Evolutionary conservation across 1,140 invertebrate genomes (phyloP).

Genomic region (Polypedilum vanderplanki): DNA sequence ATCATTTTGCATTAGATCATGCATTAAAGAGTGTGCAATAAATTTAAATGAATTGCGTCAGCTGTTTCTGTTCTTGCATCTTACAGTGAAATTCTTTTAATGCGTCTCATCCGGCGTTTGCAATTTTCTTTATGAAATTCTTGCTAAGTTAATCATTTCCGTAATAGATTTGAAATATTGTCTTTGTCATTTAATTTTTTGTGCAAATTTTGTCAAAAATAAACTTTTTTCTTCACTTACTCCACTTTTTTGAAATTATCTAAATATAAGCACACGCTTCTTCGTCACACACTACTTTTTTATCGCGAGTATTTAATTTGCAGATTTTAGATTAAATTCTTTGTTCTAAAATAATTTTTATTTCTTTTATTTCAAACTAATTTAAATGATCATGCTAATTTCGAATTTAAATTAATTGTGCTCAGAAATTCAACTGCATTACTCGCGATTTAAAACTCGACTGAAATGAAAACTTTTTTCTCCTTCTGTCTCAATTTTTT

Average conservation of each 20-base stretch:
- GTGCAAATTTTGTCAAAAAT: no score
- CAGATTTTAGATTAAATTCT: no score
- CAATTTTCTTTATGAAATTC: neutral
- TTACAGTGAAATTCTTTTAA: neutral
- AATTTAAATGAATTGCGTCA: neutral
- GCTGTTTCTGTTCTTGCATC: neutral
- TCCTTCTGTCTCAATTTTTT: neutral
- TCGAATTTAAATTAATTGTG: neutral
- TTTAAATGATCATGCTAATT: neutral
- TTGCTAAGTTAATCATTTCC: neutral
- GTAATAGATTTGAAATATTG: neutral
- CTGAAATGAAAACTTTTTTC: neutral
- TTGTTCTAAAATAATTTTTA: no score
- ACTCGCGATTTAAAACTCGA: neutral
- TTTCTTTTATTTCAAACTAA: no score
- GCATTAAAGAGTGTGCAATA: slow-evolving; percentile 1
- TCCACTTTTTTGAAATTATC: slow-evolving; percentile 20
- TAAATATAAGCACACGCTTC: neutral
- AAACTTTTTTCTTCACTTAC: neutral
- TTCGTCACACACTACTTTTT: neutral
- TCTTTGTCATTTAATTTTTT: neutral
- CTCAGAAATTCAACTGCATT: neutral
- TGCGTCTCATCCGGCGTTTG: slow-evolving; percentile 1
- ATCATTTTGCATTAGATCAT: slow-evolving; percentile 6
- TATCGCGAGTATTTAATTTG: neutral